Evolutionary conservation across 2,888 invertebrate genomes (phyloP).

Genomic region (Apamea epomidion): DNA sequence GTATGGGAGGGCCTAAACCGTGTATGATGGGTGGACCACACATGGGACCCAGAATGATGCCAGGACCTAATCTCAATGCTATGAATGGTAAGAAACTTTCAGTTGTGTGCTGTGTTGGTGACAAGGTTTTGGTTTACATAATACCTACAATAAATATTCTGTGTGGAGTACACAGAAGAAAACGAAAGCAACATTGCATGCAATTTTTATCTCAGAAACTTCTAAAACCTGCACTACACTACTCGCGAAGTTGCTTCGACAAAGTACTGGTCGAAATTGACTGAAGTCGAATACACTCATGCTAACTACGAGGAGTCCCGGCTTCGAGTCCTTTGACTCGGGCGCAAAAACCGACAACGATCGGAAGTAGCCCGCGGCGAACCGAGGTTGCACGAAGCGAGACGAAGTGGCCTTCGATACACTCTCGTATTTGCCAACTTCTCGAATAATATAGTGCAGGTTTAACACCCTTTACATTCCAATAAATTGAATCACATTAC

Average conservation of each 20-base stretch:
- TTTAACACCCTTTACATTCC: neutral
- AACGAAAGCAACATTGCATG: neutral
- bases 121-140: constrained; percentile 18
- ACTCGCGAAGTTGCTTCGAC: too few species aligned
- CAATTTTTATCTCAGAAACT: neutral
- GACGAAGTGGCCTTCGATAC: too few species aligned
- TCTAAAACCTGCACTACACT: too few species aligned
- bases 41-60: constrained; percentile 89
- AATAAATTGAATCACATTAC: neutral
- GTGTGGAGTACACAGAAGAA: constrained; percentile 5
- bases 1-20: constrained; percentile 88
- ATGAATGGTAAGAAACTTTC: constrained; percentile 85
- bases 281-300: too few species aligned
- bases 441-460: neutral
- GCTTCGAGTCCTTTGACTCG: too few species aligned
- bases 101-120: constrained; percentile 34
- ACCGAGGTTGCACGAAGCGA: too few species aligned
- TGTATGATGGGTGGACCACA: constrained; percentile 90
- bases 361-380: too few species aligned
- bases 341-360: too few species aligned
- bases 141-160: constrained; percentile 5
- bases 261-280: too few species aligned
- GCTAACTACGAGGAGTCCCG: too few species aligned
- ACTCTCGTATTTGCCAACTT: neutral
- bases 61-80: constrained; percentile 87